Conservation (phyloP, 1,140 invertebrate species). For the Drosophila pandora region DNA sequence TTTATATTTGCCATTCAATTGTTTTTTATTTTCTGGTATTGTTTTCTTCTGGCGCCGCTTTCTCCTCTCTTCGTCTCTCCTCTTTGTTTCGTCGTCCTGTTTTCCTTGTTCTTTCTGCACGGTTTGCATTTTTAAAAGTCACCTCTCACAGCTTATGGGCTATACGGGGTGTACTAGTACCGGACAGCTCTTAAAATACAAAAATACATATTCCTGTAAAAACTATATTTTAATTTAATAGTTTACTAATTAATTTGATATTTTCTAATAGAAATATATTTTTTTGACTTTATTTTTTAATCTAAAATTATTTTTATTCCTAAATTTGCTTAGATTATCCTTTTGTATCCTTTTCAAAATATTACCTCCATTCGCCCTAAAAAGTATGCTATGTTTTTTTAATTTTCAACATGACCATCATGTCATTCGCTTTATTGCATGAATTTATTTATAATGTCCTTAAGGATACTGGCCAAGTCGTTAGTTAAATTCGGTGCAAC, state of each 20-base stretch:
- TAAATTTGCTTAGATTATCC: background rate
- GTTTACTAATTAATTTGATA: no score
- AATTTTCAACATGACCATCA: no score
- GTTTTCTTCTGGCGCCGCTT: conserved; percentile 12
- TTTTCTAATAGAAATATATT: no score
- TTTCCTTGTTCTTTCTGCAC: conserved; percentile 30
- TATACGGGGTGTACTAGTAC: conserved; percentile 1
- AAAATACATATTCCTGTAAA: no score
- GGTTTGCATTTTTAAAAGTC: conserved; percentile 53
- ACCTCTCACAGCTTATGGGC: conserved; percentile 1
- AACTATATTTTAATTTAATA: no score
- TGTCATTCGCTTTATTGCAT: no score
- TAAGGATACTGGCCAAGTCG: conserved; percentile 3
- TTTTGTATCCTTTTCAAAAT: no score
- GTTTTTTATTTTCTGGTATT: conserved; percentile 52
- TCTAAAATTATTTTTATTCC: background rate
- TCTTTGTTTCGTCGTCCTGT: conserved; percentile 10
- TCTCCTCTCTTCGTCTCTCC: background rate
- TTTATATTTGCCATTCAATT: conserved; percentile 62
- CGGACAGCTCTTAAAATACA: background rate
- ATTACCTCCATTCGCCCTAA: no score
- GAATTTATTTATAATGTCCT: no score
- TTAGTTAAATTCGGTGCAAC: conserved; percentile 7
- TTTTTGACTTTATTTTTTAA: background rate
- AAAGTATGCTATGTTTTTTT: no score